Percentiles rank a stretch among this genome's conserved stretches.
phyloP scores from a whole-genome alignment of 2,113 vertebrate species.

The Eira barbara region DNA sequence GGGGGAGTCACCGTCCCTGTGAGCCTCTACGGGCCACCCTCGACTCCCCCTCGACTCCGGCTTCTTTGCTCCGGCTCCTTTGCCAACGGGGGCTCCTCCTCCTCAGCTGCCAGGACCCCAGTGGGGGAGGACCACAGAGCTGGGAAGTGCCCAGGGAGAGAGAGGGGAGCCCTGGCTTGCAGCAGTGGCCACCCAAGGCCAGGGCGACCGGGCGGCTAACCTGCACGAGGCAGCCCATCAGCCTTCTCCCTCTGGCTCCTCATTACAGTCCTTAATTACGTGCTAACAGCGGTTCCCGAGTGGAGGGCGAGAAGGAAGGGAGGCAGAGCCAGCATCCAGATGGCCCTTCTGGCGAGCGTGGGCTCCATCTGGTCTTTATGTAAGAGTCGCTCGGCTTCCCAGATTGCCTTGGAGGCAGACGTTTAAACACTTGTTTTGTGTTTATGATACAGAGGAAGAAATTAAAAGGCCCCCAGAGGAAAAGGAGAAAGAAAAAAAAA shows the following conservation, averaged over 20 bases:
- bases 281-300: neutral
- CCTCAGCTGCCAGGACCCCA: neutral
- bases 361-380: constrained; percentile 42
- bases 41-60: neutral
- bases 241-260: neutral
- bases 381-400: neutral
- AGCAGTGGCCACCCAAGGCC: neutral
- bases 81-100: neutral
- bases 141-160: neutral
- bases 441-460: constrained; percentile 46
- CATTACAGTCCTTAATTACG: neutral
- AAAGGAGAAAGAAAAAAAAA: neutral
- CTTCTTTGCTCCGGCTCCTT: neutral
- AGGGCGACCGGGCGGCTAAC: neutral
- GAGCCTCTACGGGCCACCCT: neutral
- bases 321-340: neutral
- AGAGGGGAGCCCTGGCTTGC: neutral
- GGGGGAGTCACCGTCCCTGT: neutral
- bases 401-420: neutral
- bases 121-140: neutral
- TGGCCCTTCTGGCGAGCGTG: constrained; percentile 11
- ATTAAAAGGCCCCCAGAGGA: constrained; percentile 17
- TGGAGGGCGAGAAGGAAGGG: neutral
- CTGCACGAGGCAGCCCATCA: neutral
- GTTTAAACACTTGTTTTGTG: constrained; percentile 46